Percentiles rank a stretch among this genome's conserved stretches.
Evolutionary conservation across 2,797 vertebrate genomes (phyloP).

Genomic region (Diceros bicornis): DNA sequence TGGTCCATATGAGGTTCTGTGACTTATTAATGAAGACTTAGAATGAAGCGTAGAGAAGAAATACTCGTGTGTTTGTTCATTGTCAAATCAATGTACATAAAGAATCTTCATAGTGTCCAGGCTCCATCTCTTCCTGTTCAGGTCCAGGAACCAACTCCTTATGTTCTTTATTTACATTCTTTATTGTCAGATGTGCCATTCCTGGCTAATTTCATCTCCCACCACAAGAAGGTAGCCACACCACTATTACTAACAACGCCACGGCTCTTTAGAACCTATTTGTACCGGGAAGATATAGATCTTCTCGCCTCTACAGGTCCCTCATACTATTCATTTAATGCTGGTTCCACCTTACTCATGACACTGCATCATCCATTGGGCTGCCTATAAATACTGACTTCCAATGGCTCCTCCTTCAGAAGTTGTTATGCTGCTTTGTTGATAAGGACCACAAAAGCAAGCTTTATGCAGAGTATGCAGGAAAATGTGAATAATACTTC

Average conservation of each 20-base stretch:
- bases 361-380: not conserved
- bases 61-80: not conserved
- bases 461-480: not conserved
- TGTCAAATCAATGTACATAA: not conserved
- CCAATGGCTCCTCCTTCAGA: not conserved
- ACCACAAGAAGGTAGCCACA: not conserved
- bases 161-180: not conserved
- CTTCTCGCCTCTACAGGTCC: not conserved
- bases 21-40: constrained; percentile 1
- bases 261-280: not conserved
- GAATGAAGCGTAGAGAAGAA: not conserved
- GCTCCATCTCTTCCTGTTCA: not conserved
- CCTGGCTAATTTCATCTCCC: not conserved
- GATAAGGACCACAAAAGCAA: not conserved
- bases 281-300: not conserved
- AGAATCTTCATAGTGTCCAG: not conserved
- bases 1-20: not conserved
- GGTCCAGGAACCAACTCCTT: not conserved
- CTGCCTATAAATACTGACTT: not conserved
- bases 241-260: not conserved
- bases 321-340: not conserved
- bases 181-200: not conserved
- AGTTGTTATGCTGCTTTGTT: not conserved
- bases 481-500: not conserved
- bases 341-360: not conserved